phyloP scores from a whole-genome alignment of 2,113 vertebrate species.

The Cinclus cinclus region DNA sequence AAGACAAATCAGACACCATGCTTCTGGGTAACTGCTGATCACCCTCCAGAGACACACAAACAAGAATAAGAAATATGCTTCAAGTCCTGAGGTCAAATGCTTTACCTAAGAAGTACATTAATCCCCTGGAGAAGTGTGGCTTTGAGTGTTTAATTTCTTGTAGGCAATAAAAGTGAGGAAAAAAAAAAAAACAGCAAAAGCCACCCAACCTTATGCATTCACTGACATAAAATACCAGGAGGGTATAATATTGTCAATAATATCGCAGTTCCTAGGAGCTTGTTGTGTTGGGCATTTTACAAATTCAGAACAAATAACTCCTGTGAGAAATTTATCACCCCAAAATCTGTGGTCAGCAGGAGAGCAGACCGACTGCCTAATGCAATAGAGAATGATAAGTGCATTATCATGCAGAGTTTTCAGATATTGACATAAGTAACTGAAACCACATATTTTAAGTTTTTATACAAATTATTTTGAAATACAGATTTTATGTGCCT shows the following conservation, averaged over 20 bases:
- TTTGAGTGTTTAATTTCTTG: slow-evolving; percentile 32
- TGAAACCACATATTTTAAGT: neutral
- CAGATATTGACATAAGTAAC: neutral
- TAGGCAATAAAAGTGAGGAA: neutral
- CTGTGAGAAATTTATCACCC: neutral
- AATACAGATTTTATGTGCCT: neutral
- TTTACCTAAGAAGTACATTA: slow-evolving; percentile 35
- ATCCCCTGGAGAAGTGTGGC: neutral
- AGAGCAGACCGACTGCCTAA: neutral
- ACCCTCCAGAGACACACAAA: neutral
- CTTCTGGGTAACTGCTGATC: neutral
- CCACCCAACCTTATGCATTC: neutral
- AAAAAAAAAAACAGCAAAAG: neutral
- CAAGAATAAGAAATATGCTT: neutral
- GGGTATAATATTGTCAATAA: neutral
- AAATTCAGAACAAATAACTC: neutral
- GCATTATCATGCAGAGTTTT: neutral
- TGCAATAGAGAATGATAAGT: neutral
- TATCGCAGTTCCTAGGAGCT: neutral
- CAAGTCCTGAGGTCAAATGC: slow-evolving; percentile 15
- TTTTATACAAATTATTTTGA: neutral
- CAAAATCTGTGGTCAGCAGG: neutral
- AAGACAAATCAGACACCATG: neutral
- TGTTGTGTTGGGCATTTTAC: neutral
- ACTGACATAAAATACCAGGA: neutral